These are phyloP conservation scores for Alentia gelatinosa DNA, from an alignment of 2,888 invertebrate genomes.

Conservation along the genomic window DNA sequence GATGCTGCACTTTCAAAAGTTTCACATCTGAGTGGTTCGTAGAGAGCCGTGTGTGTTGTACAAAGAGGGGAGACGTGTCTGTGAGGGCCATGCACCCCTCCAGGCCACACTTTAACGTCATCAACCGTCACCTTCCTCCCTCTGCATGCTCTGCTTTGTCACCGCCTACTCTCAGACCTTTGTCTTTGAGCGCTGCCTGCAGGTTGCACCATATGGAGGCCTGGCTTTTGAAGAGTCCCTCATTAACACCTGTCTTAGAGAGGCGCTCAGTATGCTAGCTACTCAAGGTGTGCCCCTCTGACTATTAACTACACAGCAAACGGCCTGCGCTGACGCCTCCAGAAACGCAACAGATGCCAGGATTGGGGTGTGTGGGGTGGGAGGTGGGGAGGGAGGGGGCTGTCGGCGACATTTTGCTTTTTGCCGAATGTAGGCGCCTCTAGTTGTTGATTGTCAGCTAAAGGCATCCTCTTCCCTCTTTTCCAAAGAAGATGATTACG, in stretches of 20 bases:
- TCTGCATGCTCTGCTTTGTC: not conserved
- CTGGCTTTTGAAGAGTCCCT: slow-evolving; percentile 18
- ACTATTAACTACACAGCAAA: not conserved
- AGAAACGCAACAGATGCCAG: slow-evolving; percentile 11
- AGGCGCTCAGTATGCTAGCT: not conserved
- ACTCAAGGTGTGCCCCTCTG: not conserved
- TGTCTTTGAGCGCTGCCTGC: slow-evolving; percentile 27
- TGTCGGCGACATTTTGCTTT: not conserved
- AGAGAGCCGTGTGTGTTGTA: not conserved
- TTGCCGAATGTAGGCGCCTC: not conserved
- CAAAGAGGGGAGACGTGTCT: not conserved
- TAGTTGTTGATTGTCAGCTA: not conserved
- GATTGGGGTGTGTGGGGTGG: not conserved
- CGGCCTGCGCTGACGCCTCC: not conserved
- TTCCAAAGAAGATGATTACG: slow-evolving; percentile 43
- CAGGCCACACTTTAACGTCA: not conserved
- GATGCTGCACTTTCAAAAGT: not conserved
- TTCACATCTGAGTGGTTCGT: not conserved
- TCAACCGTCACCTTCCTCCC: slow-evolving; percentile 4
- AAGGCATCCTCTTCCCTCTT: too few relatives aligned
- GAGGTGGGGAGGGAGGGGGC: not conserved
- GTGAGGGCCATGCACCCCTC: not conserved
- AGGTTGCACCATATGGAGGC: slow-evolving; percentile 3
- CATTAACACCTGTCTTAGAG: slow-evolving; percentile 36
- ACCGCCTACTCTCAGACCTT: not conserved